Conservation (phyloP, 64 coral and sea anemone genomes). For the Exaiptasia diaphana region DNA sequence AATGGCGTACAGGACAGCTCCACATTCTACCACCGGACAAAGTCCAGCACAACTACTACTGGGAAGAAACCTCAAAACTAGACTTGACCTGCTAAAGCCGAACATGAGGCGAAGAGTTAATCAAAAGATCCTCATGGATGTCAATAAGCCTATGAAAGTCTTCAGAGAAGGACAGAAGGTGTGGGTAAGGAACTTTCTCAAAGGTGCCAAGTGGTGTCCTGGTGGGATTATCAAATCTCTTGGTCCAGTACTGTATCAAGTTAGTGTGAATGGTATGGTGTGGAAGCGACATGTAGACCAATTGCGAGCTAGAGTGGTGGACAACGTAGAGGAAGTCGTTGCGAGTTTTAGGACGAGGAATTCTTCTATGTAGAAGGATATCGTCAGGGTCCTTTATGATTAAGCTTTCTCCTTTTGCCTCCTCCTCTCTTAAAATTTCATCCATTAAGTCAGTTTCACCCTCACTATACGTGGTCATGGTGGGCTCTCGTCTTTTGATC, state of each 20-base stretch:
- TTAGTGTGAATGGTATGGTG: conserved; percentile 1
- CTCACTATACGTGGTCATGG: no score
- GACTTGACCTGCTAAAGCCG: conserved; percentile 10
- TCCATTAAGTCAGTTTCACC: no score
- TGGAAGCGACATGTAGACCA: conserved; percentile 22
- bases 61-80: conserved; percentile 25
- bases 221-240: neutral
- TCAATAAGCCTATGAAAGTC: neutral
- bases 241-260: conserved; percentile 32
- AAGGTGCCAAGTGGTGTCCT: neutral
- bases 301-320: neutral
- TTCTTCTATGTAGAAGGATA: no score
- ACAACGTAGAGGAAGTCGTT: no score
- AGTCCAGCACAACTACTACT: conserved; percentile 16
- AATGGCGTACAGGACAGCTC: conserved; percentile 4
- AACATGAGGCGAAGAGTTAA: conserved; percentile 12
- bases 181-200: conserved; percentile 14
- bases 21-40: conserved; percentile 11
- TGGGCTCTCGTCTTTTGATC: no score
- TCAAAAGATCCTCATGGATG: conserved; percentile 13
- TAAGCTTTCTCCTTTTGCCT: no score
- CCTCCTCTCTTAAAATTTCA: no score
- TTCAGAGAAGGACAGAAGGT: neutral
- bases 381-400: no score
- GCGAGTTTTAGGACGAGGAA: no score